Evolutionary conservation across 1,140 invertebrate genomes (phyloP).

Genomic region (Antheraea pernyi): DNA sequence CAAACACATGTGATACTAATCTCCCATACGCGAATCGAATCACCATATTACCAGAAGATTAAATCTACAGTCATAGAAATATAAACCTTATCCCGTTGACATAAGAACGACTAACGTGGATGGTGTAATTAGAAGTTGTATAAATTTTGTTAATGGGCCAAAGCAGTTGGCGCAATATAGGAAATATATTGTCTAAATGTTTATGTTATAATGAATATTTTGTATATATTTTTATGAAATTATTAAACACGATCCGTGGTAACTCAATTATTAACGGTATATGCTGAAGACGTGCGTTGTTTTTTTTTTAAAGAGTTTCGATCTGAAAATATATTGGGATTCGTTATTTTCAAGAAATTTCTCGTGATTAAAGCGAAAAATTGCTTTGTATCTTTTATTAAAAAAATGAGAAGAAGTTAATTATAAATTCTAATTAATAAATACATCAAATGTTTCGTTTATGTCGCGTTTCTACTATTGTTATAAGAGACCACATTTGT

Average conservation of each 20-base stretch:
- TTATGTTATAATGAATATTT: constrained; percentile 5
- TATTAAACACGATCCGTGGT: background rate
- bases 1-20: constrained; percentile 48
- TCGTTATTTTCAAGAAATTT: too few relatives aligned
- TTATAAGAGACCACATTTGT: too few relatives aligned
- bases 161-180: constrained; percentile 31
- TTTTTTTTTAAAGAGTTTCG: too few relatives aligned
- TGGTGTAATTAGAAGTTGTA: constrained; percentile 45
- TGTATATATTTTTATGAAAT: background rate
- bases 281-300: too few relatives aligned
- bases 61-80: constrained; percentile 9
- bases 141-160: constrained; percentile 31
- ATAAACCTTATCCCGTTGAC: constrained; percentile 13
- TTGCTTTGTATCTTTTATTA: too few relatives aligned
- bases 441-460: too few relatives aligned
- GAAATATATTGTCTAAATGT: constrained; percentile 23
- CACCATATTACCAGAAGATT: constrained; percentile 25
- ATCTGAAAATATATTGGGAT: too few relatives aligned
- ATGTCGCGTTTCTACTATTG: too few relatives aligned
- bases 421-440: too few relatives aligned
- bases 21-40: constrained; percentile 51
- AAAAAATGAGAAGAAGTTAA: too few relatives aligned
- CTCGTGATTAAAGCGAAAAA: too few relatives aligned
- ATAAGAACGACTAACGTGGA: background rate
- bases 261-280: background rate